Evolutionary conservation across 2,797 vertebrate genomes (phyloP).

Genomic region (Megalops cyprinoides): DNA sequence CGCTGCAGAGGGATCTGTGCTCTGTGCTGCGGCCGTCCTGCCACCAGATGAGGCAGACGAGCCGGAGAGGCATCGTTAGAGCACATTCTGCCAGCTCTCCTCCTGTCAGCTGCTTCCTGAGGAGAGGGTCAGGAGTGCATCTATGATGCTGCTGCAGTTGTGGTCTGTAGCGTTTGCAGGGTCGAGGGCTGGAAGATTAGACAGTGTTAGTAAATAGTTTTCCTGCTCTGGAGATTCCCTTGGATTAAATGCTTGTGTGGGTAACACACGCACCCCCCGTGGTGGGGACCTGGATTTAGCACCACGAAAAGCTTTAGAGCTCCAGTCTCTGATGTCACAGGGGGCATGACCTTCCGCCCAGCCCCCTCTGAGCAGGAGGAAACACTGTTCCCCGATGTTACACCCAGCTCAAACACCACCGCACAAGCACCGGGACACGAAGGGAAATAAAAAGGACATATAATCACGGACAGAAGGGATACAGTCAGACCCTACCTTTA

Average conservation of each 20-base stretch:
- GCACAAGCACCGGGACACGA: background rate
- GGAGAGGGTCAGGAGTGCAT: background rate
- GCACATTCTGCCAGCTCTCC: background rate
- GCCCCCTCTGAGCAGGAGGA: background rate
- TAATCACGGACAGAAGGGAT: background rate
- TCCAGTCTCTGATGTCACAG: background rate
- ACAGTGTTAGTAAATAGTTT: slow-evolving; percentile 13
- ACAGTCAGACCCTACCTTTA: background rate
- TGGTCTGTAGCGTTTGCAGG: background rate
- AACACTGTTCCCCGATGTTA: too few species aligned
- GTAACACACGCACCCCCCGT: background rate
- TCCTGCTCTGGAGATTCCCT: background rate
- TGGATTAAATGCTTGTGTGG: background rate
- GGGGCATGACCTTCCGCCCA: background rate
- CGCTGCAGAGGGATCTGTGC: too few species aligned
- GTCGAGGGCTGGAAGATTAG: background rate
- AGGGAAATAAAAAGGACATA: background rate
- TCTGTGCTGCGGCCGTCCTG: too few species aligned
- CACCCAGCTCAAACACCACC: background rate
- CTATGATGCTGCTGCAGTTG: background rate
- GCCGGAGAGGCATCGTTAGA: background rate
- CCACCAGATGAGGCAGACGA: too few species aligned
- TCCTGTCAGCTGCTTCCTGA: background rate
- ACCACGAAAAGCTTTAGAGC: slow-evolving; percentile 2
- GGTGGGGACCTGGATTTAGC: background rate